These are phyloP conservation scores for Falco naumanni DNA, from an alignment of 2,797 vertebrate species.

Conservation along the genomic window DNA sequence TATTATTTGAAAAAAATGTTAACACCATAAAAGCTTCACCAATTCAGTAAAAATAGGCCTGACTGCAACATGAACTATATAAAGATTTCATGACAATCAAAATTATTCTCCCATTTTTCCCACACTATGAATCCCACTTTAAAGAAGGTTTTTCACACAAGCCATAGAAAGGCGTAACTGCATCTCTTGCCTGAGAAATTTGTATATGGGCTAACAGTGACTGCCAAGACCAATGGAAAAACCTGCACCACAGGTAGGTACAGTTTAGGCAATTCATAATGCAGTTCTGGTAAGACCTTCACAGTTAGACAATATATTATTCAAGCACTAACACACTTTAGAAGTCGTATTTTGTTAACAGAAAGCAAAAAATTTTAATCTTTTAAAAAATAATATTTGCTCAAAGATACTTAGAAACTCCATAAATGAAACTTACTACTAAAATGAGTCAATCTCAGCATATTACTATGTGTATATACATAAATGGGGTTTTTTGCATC, in stretches of 20 bases:
- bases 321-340: constrained; percentile 35
- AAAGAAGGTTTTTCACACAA: neutral
- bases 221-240: neutral
- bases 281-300: constrained; percentile 67
- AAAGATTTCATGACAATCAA: neutral
- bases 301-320: constrained; percentile 25
- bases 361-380: neutral
- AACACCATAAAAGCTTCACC: neutral
- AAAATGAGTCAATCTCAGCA: constrained; percentile 16
- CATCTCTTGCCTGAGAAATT: neutral
- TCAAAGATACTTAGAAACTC: constrained; percentile 50
- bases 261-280: neutral
- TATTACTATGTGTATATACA: constrained; percentile 27
- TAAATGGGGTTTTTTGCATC: constrained; percentile 82
- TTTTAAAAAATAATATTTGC: neutral
- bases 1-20: neutral
- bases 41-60: neutral
- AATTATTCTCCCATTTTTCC: neutral
- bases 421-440: constrained; percentile 17
- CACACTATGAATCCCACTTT: neutral
- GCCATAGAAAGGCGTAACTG: neutral
- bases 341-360: constrained; percentile 34
- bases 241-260: neutral
- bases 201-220: neutral
- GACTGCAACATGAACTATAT: neutral